Evolutionary conservation across 2,113 vertebrate genomes (phyloP).

Genomic region (Corapipo altera): DNA sequence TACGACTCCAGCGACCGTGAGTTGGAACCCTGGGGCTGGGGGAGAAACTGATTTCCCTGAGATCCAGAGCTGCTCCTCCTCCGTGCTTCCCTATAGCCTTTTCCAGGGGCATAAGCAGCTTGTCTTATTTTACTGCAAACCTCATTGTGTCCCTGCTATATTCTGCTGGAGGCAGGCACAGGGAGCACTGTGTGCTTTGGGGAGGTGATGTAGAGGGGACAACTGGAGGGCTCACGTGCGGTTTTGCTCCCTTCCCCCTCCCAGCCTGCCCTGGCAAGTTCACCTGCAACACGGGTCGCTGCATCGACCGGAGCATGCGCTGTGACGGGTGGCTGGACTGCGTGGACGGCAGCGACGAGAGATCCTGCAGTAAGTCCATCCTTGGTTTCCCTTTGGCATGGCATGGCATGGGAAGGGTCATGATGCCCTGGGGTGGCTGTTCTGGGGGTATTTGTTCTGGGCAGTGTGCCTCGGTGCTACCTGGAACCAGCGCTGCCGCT

Average conservation of each 20-base stretch:
- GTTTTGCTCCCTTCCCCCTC: not conserved
- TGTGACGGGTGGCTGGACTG: constrained; percentile 96
- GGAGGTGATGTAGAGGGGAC: accelerated
- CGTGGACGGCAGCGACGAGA: constrained; percentile 86
- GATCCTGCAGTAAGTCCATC: constrained; percentile 79
- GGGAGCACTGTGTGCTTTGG: not conserved
- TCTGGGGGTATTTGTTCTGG: not conserved
- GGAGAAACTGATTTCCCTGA: too few species aligned
- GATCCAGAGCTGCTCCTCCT: not conserved
- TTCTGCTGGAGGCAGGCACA: not conserved
- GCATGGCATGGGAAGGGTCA: not conserved
- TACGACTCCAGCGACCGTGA: constrained; percentile 84
- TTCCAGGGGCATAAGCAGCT: not conserved
- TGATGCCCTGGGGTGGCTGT: accelerated
- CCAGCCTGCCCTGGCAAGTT: constrained; percentile 87
- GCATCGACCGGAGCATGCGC: constrained; percentile 69
- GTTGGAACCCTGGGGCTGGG: not conserved
- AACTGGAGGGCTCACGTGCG: accelerated
- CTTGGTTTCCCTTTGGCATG: not conserved
- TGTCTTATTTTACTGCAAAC: not conserved
- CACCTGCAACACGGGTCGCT: constrained; percentile 79
- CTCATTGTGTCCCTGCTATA: not conserved
- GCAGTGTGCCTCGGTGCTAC: not conserved
- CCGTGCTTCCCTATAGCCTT: not conserved
- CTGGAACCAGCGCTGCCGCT: accelerated